A percentile compares a stretch with the other conserved stretches of the same genome.
These are phyloP conservation scores for Montipora capitata DNA, from an alignment of 92 coral and sea anemone genomes.

Conservation along the genomic window DNA sequence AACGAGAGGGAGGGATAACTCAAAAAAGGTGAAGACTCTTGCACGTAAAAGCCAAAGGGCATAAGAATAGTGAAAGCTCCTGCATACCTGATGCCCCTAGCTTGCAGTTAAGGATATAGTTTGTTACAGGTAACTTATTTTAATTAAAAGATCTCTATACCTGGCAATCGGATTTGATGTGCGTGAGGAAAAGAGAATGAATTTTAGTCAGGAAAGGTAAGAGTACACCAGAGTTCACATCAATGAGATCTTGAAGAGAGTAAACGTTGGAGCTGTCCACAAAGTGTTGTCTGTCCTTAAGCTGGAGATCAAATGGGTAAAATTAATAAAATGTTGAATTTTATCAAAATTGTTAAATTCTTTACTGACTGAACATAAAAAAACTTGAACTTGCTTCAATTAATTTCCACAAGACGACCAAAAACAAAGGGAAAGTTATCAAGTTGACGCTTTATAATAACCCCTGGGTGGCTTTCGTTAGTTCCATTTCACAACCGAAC, in stretches of 20 bases:
- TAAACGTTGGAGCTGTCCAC: conserved; percentile 89
- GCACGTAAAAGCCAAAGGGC: too few species aligned
- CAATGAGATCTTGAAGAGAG: conserved; percentile 93
- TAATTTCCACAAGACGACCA: not conserved
- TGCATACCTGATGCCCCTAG: too few species aligned
- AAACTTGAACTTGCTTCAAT: not conserved
- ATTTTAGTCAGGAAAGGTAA: conserved; percentile 89
- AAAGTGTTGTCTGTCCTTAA: conserved; percentile 93
- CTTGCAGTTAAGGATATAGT: too few species aligned
- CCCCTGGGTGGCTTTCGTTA: too few species aligned
- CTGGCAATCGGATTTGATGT: conserved; percentile 97
- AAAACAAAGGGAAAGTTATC: too few species aligned
- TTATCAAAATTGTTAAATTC: too few species aligned
- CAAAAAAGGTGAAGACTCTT: too few species aligned
- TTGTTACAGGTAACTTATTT: not conserved
- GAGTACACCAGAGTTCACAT: conserved; percentile 89
- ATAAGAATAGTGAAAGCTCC: too few species aligned
- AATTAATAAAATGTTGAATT: not conserved
- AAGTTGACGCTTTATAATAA: too few species aligned
- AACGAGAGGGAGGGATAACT: too few species aligned
- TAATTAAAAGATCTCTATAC: conserved; percentile 36
- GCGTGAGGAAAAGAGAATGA: conserved; percentile 96
- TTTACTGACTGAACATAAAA: not conserved
- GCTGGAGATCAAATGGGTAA: conserved; percentile 55
- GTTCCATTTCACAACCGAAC: too few species aligned